Conservation (phyloP, 53 echinoderm and acorn worm genomes). For the Holothuria scabra region DNA sequence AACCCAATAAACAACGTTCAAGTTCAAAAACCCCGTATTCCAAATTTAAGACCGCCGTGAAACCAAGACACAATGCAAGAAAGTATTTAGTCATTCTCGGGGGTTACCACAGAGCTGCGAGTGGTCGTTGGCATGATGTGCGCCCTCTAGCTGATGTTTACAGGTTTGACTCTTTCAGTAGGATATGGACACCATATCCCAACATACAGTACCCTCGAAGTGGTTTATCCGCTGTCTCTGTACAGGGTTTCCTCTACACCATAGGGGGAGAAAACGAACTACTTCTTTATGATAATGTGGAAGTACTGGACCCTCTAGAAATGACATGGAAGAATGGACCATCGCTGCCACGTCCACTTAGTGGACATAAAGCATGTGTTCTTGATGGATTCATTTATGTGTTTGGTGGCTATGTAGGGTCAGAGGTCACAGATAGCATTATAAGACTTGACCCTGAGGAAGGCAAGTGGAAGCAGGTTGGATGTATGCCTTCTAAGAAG, state of each 20-base stretch:
- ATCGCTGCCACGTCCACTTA: constrained; percentile 66
- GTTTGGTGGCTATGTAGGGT: constrained; percentile 84
- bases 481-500: constrained; percentile 65
- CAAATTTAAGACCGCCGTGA: constrained; percentile 31
- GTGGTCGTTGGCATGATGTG: constrained; percentile 79
- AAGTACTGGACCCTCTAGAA: constrained; percentile 73
- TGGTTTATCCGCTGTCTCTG: constrained; percentile 64
- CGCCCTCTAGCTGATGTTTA: constrained; percentile 58
- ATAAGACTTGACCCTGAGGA: constrained; percentile 78
- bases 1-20: constrained; percentile 66
- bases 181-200: constrained; percentile 73
- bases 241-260: constrained; percentile 81
- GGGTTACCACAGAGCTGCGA: constrained; percentile 76
- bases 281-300: constrained; percentile 83
- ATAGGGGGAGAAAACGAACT: constrained; percentile 92
- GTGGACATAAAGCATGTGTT: constrained; percentile 84
- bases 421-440: constrained; percentile 76
- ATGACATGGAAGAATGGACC: constrained; percentile 71
- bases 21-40: neutral
- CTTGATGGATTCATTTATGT: constrained; percentile 79
- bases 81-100: constrained; percentile 87
- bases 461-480: constrained; percentile 70
- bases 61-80: constrained; percentile 76
- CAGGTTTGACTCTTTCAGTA: constrained; percentile 84
- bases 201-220: constrained; percentile 79